Conservation (phyloP, 2,888 invertebrate species). For the Peribatodes rhomboidaria region DNA sequence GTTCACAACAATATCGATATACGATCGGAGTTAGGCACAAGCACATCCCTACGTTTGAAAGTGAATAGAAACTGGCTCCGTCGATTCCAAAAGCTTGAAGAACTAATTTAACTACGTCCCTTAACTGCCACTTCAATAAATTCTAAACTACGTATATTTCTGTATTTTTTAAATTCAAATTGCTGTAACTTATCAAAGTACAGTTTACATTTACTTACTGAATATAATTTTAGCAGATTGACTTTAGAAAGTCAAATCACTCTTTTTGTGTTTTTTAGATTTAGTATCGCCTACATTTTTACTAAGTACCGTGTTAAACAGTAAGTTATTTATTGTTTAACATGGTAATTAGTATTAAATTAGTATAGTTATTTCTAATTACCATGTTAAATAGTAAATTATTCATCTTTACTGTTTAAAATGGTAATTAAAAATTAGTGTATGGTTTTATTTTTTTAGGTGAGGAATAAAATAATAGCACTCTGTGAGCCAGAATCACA, state of each 20-base stretch:
- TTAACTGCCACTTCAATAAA: conserved; percentile 81
- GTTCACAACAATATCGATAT: not conserved
- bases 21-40: not conserved
- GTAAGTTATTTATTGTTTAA: not conserved
- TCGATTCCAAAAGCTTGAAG: conserved; percentile 81
- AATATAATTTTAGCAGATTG: conserved; percentile 2
- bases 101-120: conserved; percentile 84
- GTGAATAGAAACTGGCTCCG: conserved; percentile 74
- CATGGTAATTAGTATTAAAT: not conserved
- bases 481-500: too few species aligned
- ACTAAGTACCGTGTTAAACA: not conserved
- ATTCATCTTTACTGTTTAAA: too few species aligned
- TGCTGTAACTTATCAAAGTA: conserved; percentile 1
- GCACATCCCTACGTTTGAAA: conserved; percentile 38
- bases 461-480: too few species aligned
- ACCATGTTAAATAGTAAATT: too few species aligned
- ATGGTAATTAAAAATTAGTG: too few species aligned
- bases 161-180: conserved; percentile 49
- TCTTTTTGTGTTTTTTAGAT: not conserved
- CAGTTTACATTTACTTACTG: not conserved
- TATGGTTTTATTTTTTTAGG: too few species aligned
- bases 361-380: not conserved
- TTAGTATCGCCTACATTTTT: not conserved
- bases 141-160: conserved; percentile 67
- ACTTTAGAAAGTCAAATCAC: conserved; percentile 5